phyloP scores from a whole-genome alignment of 53 echinoderm and acorn worm species.

The Echinometra lucunter region DNA sequence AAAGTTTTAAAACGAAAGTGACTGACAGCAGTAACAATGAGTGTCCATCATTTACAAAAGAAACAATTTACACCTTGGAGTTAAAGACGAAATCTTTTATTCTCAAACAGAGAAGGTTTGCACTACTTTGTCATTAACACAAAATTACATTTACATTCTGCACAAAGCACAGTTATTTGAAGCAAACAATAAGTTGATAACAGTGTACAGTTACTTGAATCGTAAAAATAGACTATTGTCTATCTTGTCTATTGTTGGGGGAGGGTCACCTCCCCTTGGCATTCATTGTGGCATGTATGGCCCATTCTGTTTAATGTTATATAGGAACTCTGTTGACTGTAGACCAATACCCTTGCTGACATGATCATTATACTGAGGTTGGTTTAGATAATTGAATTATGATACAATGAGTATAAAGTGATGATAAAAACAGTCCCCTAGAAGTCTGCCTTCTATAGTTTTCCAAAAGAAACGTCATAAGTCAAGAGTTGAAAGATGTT shows the following conservation, averaged over 20 bases:
- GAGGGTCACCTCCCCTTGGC: background rate
- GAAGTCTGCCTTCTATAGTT: too few relatives aligned
- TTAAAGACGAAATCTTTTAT: background rate
- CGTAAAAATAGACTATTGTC: background rate
- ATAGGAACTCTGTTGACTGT: too few relatives aligned
- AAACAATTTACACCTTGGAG: background rate
- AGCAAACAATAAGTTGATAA: background rate
- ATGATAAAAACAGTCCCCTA: too few relatives aligned
- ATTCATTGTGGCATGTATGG: background rate
- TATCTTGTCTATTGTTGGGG: background rate
- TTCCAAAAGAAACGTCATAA: too few relatives aligned
- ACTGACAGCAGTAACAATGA: background rate
- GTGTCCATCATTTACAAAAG: background rate
- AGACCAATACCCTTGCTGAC: too few relatives aligned
- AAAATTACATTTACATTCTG: background rate
- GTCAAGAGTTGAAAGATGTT: too few relatives aligned
- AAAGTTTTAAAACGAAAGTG: background rate
- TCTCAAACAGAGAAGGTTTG: background rate
- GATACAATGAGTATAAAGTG: too few relatives aligned
- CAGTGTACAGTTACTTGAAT: constrained; percentile 1
- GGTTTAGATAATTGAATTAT: too few relatives aligned
- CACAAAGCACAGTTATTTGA: background rate
- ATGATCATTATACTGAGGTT: too few relatives aligned
- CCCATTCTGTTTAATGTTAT: background rate
- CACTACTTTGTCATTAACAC: background rate